Percentiles rank a stretch among this genome's conserved stretches.
Evolutionary conservation across 2,888 invertebrate genomes (phyloP).

Genomic region (Chouioia cunea): DNA sequence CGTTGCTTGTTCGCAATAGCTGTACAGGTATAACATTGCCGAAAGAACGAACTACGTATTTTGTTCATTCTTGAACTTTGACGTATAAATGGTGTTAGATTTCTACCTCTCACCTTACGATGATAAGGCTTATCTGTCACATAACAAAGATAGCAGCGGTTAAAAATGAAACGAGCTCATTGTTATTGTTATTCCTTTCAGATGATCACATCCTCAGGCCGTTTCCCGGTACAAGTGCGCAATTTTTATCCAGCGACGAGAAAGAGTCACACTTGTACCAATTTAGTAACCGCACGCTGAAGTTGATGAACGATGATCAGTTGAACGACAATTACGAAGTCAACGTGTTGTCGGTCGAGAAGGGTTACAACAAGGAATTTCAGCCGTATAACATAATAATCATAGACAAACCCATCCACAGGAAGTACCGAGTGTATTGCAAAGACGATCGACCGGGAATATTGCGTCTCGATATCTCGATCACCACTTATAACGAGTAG

Average conservation of each 20-base stretch:
- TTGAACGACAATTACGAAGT: slow-evolving; percentile 42
- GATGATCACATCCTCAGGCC: slow-evolving; percentile 56
- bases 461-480: slow-evolving; percentile 47
- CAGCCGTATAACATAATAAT: slow-evolving; percentile 54
- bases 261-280: slow-evolving; percentile 31
- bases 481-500: no score
- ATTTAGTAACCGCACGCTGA: slow-evolving; percentile 25
- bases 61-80: no score
- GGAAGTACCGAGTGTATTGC: slow-evolving; percentile 44
- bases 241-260: slow-evolving; percentile 47
- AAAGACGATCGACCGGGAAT: slow-evolving; percentile 9
- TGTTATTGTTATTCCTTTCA: slow-evolving; percentile 48
- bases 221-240: slow-evolving; percentile 42
- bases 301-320: slow-evolving; percentile 39
- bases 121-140: slow-evolving; percentile 40
- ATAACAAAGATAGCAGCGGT: slow-evolving; percentile 30
- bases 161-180: neutral
- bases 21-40: no score
- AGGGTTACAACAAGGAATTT: slow-evolving; percentile 56
- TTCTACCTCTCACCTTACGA: slow-evolving; percentile 25
- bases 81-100: no score
- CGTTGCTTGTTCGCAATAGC: no score
- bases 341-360: slow-evolving; percentile 53
- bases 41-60: no score
- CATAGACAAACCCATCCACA: slow-evolving; percentile 53